A percentile compares a stretch with the other conserved stretches of the same genome.
These are phyloP conservation scores for Larimichthys crocea DNA, from an alignment of 2,113 vertebrate species.

Conservation along the genomic window DNA sequence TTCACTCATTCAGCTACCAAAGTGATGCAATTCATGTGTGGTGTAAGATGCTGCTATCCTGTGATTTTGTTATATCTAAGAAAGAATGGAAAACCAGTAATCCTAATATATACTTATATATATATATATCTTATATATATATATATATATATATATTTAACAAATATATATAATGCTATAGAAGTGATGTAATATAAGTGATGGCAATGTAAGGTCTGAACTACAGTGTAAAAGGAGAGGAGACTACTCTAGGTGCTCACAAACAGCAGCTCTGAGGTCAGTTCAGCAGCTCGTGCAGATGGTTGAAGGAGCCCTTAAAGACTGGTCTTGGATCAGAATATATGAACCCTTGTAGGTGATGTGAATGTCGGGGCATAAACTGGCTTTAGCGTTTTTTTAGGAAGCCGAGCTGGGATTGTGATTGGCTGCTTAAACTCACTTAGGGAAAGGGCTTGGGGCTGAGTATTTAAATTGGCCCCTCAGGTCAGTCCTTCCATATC, in stretches of 20 bases:
- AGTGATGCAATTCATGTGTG: conserved; percentile 84
- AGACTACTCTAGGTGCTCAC: conserved; percentile 61
- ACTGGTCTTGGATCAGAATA: conserved; percentile 57
- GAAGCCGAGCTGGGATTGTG: conserved; percentile 15
- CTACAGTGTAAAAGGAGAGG: conserved; percentile 65
- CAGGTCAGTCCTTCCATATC: conserved; percentile 12
- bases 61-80: conserved; percentile 81
- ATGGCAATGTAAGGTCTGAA: conserved; percentile 78
- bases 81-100: conserved; percentile 82
- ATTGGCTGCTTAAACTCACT: conserved; percentile 19
- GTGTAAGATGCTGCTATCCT: conserved; percentile 88
- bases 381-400: conserved; percentile 9
- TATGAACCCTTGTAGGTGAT: conserved; percentile 31
- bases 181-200: conserved; percentile 82
- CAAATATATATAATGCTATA: conserved; percentile 84
- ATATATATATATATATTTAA: conserved; percentile 53
- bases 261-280: conserved; percentile 62
- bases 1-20: conserved; percentile 82
- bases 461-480: conserved; percentile 4
- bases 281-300: conserved; percentile 42
- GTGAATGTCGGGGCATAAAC: conserved; percentile 33
- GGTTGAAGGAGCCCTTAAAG: conserved; percentile 55
- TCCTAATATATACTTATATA: conserved; percentile 82
- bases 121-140: conserved; percentile 70
- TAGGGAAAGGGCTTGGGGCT: not conserved